phyloP scores from a whole-genome alignment of 2,113 vertebrate species.

The Dicerorhinus sumatrensis region DNA sequence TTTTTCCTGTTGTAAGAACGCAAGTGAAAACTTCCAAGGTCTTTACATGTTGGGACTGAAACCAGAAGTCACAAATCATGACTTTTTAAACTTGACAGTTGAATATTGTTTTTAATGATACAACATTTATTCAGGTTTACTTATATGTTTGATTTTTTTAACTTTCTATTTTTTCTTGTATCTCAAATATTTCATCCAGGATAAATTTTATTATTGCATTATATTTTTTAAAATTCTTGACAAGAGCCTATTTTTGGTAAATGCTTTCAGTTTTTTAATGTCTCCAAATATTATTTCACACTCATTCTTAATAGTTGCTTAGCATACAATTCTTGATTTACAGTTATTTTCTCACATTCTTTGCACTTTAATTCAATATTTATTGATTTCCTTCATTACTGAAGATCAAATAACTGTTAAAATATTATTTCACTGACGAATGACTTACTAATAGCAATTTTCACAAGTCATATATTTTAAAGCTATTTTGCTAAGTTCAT shows the following conservation, averaged over 20 bases:
- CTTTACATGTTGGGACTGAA: not conserved
- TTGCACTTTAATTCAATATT: not conserved
- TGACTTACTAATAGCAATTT: not conserved
- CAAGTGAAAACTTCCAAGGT: not conserved
- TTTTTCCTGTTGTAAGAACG: not conserved
- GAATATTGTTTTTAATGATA: not conserved
- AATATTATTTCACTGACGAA: not conserved
- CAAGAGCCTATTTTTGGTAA: not conserved
- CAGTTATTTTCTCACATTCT: not conserved
- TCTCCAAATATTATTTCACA: not conserved
- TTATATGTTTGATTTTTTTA: not conserved
- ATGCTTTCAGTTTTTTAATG: not conserved
- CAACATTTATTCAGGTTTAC: not conserved
- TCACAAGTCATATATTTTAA: not conserved
- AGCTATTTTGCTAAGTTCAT: not conserved
- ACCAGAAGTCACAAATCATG: not conserved
- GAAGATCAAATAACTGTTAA: not conserved
- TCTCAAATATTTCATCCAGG: not conserved
- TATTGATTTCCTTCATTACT: not conserved
- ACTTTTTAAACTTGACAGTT: not conserved
- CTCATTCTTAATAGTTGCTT: not conserved
- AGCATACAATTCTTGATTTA: not conserved
- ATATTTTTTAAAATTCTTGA: not conserved
- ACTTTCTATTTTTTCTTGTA: not conserved
- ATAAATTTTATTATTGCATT: not conserved